Conservation (phyloP, 1,140 invertebrate genomes). For the Nebria ingens region DNA sequence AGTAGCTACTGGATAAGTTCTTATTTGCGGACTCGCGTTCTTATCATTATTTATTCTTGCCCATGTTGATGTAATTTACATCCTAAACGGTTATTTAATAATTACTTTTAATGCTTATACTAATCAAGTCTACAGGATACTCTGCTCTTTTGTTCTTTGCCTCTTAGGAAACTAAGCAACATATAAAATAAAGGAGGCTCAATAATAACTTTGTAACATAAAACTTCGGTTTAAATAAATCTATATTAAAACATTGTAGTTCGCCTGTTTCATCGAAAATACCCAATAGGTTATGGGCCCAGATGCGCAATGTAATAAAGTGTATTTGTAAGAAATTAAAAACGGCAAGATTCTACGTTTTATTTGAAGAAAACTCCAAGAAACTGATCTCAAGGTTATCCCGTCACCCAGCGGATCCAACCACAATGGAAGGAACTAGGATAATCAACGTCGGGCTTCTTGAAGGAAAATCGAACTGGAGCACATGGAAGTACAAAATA, state of each 20-base stretch:
- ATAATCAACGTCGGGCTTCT: not conserved
- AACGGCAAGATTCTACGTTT: not conserved
- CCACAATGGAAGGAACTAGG: not conserved
- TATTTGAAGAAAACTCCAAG: not conserved
- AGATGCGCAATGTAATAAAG: not conserved
- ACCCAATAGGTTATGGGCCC: not conserved
- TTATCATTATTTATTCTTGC: too few relatives aligned
- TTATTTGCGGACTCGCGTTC: too few relatives aligned
- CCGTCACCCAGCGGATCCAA: not conserved
- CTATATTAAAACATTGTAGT: not conserved
- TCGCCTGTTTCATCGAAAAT: not conserved
- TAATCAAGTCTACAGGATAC: not conserved
- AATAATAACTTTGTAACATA: not conserved
- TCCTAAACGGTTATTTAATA: too few relatives aligned
- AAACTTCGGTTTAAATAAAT: not conserved
- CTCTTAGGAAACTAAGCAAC: not conserved
- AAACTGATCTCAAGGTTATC: not conserved
- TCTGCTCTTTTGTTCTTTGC: not conserved
- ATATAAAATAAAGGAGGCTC: not conserved
- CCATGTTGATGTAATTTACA: too few relatives aligned
- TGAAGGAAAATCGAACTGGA: not conserved
- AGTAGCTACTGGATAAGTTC: too few relatives aligned
- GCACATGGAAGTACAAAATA: not conserved
- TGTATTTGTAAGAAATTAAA: not conserved
- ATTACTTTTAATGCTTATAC: too few relatives aligned